phyloP scores from a whole-genome alignment of 2,113 vertebrate species.

The Tympanuchus pallidicinctus region DNA sequence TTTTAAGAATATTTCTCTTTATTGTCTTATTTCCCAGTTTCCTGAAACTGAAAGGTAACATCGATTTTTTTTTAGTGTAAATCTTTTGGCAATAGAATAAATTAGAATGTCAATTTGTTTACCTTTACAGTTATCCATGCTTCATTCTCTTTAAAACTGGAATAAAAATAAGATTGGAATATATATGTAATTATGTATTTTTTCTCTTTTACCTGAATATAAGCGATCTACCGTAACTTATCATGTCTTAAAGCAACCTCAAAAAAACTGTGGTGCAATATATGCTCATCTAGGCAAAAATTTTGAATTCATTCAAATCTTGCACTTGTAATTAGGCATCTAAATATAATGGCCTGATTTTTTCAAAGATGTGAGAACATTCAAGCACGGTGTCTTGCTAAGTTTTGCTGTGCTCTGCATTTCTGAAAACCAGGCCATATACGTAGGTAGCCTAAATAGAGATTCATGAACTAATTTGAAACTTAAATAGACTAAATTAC shows the following conservation, averaged over 20 bases:
- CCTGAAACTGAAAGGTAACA: constrained; percentile 35
- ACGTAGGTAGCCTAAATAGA: constrained; percentile 57
- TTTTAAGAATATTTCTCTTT: constrained; percentile 47
- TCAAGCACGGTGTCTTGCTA: neutral
- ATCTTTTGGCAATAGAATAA: constrained; percentile 22
- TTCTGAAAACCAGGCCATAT: constrained; percentile 57
- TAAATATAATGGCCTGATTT: constrained; percentile 59
- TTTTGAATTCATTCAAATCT: neutral
- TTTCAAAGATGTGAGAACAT: neutral
- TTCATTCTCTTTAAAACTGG: constrained; percentile 20
- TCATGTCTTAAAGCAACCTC: neutral
- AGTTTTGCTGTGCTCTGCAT: constrained; percentile 35
- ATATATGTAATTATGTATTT: neutral
- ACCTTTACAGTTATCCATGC: neutral
- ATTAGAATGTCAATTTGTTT: constrained; percentile 53
- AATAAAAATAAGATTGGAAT: neutral
- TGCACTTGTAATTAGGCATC: constrained; percentile 16
- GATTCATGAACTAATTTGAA: constrained; percentile 19
- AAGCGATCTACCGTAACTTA: neutral
- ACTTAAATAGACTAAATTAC: neutral
- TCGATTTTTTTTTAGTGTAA: constrained; percentile 46
- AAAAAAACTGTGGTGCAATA: neutral
- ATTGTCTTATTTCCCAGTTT: constrained; percentile 17
- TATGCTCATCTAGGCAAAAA: neutral
- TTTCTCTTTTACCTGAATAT: neutral